Evolutionary conservation across 2,888 invertebrate genomes (phyloP).

Genomic region (Acanthosepion pharaonis): DNA sequence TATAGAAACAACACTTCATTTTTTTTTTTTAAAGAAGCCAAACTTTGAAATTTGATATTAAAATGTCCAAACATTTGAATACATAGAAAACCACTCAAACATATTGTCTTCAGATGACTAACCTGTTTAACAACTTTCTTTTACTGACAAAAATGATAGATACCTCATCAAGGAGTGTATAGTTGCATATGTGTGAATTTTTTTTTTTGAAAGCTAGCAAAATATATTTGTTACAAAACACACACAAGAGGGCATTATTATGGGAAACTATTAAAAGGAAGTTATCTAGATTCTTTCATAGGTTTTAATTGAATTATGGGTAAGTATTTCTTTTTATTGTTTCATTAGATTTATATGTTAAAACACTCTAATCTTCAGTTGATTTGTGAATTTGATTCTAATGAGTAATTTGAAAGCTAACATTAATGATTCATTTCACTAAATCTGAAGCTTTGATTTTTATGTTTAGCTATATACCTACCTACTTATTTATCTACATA

Average conservation of each 20-base stretch:
- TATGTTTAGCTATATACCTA: neutral
- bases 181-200: neutral
- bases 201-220: neutral
- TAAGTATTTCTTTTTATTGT: neutral
- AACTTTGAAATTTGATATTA: neutral
- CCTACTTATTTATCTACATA: neutral
- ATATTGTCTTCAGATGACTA: slow-evolving; percentile 15
- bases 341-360: neutral
- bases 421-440: no score
- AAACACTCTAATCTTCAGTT: neutral
- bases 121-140: neutral
- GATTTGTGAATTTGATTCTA: neutral
- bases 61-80: neutral
- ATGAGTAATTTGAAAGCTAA: no score
- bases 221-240: no score
- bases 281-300: neutral
- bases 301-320: neutral
- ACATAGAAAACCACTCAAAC: neutral
- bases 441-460: no score
- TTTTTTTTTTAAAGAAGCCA: neutral
- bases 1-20: no score
- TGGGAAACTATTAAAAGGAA: neutral
- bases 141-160: neutral
- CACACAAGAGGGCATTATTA: neutral
- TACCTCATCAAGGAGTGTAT: neutral